These are phyloP conservation scores for Batillaria attramentaria DNA, from an alignment of 1,140 invertebrate species.

Conservation along the genomic window DNA sequence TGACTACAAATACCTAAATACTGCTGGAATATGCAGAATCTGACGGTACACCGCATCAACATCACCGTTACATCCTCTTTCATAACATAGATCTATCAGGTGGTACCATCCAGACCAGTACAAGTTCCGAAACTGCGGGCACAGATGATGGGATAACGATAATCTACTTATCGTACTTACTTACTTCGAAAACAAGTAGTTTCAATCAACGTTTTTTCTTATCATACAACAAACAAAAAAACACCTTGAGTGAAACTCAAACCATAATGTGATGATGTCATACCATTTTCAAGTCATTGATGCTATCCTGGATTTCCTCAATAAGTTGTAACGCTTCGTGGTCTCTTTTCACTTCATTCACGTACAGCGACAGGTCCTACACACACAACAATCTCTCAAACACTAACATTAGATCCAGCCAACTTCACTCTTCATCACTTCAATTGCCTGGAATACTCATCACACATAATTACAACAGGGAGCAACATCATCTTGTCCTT, in stretches of 20 bases:
- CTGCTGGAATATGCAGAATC: too few species aligned
- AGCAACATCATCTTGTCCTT: too few species aligned
- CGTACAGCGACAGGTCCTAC: constrained; percentile 93
- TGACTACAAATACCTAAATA: background rate
- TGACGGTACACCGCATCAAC: too few species aligned
- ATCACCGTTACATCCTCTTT: background rate
- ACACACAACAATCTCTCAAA: constrained; percentile 36
- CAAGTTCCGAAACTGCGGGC: too few species aligned
- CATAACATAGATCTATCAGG: too few species aligned
- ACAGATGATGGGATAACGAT: too few species aligned
- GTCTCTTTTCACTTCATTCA: constrained; percentile 98
- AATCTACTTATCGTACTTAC: too few species aligned
- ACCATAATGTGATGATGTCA: constrained; percentile 39
- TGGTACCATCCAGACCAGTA: too few species aligned
- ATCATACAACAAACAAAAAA: constrained; percentile 31
- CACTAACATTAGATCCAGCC: background rate
- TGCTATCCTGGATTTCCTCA: constrained; percentile 84
- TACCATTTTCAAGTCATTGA: constrained; percentile 75
- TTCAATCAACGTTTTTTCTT: too few species aligned
- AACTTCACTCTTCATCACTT: background rate
- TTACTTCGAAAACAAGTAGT: too few species aligned
- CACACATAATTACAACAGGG: too few species aligned
- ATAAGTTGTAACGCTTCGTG: constrained; percentile 94
- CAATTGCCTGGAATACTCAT: too few species aligned
- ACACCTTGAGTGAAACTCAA: background rate